Evolutionary conservation across 2,113 vertebrate species (phyloP), one percentile per base, ranked within the genome.

Genomic region (Aegithalos caudatus): DNA sequence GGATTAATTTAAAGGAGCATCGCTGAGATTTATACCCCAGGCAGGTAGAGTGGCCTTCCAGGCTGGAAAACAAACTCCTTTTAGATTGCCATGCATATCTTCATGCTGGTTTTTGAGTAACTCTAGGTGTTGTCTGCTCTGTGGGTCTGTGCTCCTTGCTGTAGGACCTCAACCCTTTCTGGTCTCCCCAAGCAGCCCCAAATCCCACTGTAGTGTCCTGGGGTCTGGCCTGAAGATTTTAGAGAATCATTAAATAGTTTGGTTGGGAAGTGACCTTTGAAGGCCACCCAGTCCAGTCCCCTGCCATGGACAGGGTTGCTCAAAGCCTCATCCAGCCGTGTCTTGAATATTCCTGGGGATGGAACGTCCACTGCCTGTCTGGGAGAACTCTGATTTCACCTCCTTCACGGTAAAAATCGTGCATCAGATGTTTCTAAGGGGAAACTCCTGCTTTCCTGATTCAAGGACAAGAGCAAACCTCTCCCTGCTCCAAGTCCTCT

Each of bases 1-100:
- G 94, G 92, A 93, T 94, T 92, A 73, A 90, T 94, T 86, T 83
- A 74, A 70, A 79, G 65, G 7, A 58, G n/a, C 25, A 7, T 31
- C 0, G 1, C 81, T 72, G 64, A 57, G 66, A 62, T 81, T 70
- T 51, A 27, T 17, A 35, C 57, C 33, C 42, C 4, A 4, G 78
- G 48, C 0, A 0, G 31, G 25, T 14, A n/a, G 45, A 64, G 12
- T n/a, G 42, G 25, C 53, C 48, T 45, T 69, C 7, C 47, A 50
- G 16, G 18, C 5, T 73, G 73, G 81, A 50, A 86, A 82, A 35
- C 12, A 4, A 60, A 11, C 14, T 57, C n/a, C 25, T 90, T 21
- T 88, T 8, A 10, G 37, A 24, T 54, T 57, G 33, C 27, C 7
- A 37, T 6, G 6, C 9, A 2, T 45, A 16, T 60, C 20, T 51